These are phyloP conservation scores for Cercopithecus hamlyni DNA, from an alignment of 2,797 vertebrate species.

Conservation along the genomic window DNA sequence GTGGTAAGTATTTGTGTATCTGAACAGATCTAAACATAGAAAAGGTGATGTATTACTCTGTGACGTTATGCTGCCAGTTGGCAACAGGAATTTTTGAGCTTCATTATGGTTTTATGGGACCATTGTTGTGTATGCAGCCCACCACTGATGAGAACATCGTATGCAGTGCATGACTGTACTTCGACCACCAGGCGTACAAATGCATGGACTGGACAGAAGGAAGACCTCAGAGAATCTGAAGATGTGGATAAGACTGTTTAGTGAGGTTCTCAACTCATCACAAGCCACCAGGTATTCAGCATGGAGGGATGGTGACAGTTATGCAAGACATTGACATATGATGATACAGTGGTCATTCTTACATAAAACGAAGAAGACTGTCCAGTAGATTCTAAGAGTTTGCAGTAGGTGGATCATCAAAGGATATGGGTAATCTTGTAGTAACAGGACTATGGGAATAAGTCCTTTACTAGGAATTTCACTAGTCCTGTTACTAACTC, in stretches of 20 bases:
- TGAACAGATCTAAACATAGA: not conserved
- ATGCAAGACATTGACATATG: constrained; percentile 85
- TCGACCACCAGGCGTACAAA: constrained; percentile 95
- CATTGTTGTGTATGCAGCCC: no score
- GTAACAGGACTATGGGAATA: not conserved
- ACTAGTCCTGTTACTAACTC: constrained; percentile 85
- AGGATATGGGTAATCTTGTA: constrained; percentile 89
- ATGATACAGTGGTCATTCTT: constrained; percentile 94
- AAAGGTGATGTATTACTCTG: not conserved
- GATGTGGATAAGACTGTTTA: constrained; percentile 94
- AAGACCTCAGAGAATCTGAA: constrained; percentile 94
- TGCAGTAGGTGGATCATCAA: constrained; percentile 98
- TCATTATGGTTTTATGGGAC: not conserved
- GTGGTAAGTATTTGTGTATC: not conserved
- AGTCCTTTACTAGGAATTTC: not conserved
- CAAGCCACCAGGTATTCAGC: constrained; percentile 96
- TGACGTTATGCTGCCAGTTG: not conserved
- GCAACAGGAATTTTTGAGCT: not conserved
- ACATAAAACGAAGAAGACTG: constrained; percentile 94
- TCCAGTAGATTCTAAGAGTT: constrained; percentile 95
- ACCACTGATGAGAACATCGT: not conserved
- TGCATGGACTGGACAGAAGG: constrained; percentile 91
- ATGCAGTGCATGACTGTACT: constrained; percentile 75
- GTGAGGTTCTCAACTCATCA: constrained; percentile 93
- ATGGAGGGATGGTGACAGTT: constrained; percentile 92